Conservation (phyloP, 2,888 invertebrate genomes). For the Asteroscopus sphinx region DNA sequence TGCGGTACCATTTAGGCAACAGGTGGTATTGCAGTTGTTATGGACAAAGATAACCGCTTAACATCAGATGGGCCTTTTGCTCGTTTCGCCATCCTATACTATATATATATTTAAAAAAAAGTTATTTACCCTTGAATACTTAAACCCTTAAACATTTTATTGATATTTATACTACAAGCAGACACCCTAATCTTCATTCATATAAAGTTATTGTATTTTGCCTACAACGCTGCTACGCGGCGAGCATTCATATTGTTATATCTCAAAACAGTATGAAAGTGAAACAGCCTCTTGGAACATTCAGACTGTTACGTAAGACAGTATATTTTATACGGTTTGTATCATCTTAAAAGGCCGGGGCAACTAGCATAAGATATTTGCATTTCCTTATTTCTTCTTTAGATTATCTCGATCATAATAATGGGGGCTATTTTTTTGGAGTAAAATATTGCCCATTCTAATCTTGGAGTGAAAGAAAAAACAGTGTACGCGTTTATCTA, state of each 20-base stretch:
- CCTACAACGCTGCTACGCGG: constrained; percentile 52
- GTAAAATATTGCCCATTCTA: constrained; percentile 49
- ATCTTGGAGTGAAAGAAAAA: constrained; percentile 48
- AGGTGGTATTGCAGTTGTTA: too few species aligned
- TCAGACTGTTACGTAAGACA: constrained; percentile 27
- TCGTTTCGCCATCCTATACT: too few species aligned
- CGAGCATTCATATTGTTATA: constrained; percentile 59
- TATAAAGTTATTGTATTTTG: constrained; percentile 47
- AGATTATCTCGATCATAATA: constrained; percentile 54
- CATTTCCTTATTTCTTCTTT: constrained; percentile 38
- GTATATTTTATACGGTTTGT: constrained; percentile 30
- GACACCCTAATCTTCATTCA: constrained; percentile 32
- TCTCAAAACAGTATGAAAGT: constrained; percentile 46
- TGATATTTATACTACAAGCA: constrained; percentile 31
- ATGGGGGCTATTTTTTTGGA: constrained; percentile 36
- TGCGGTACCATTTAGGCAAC: too few species aligned
- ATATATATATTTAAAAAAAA: too few species aligned
- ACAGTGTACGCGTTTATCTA: constrained; percentile 38
- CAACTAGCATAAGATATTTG: constrained; percentile 34
- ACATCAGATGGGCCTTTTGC: too few species aligned
- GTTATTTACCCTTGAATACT: too few species aligned
- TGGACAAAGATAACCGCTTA: too few species aligned
- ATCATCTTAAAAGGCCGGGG: constrained; percentile 37
- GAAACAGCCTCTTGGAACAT: constrained; percentile 27
- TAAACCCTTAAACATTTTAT: too few species aligned